Base-by-base conservation (phyloP, 2,888 invertebrate species). In the Melinaea menophilus region DNA sequence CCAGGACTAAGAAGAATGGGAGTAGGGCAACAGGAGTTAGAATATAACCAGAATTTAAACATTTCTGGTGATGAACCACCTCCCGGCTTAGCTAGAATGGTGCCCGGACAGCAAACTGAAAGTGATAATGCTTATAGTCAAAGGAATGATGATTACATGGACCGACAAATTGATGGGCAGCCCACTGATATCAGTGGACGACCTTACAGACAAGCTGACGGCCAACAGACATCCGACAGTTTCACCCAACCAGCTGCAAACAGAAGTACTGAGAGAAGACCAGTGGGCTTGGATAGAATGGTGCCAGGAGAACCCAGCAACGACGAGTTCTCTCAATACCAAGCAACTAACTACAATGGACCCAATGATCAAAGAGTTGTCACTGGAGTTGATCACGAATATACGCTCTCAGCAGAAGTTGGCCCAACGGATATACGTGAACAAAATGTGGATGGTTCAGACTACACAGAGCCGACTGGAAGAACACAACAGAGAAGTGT, bases 1-100 rank as follows among this genome's bases (percentile, higher is more conserved):
- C 93, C 93, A 0, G 94, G 94, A 0, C 75, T 94, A 9, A 92
- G 94, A 12, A 86, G 94, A 69, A 90, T 94, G 88, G 94, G 94
- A 3, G 86, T 94, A 0, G 94, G 94, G 0, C 93, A 94, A 76
- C 92, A 93, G 56, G 94, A 94, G 72, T 75, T 90, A 41, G 92
- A 90, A 72, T 91, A 89, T 66, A 83, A 77, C 61, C 85, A 82
- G 68, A 79, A 74, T 64, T 73, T 84, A 47, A 84, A 80, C 70
- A 79, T 82, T 62, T 77, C 81, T 48, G 79, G 82, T 1, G 91
- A 91, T 60, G 92, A 92, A 63, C 92, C 92, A 31, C 91, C 91
- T 12, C 92, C 92, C 2, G 90, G 91, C 0, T 75, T 92, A 35
- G 82, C 92, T 54, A 82, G 91, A 55, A 92, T 92, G 90, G 88